A percentile compares a stretch with the other conserved stretches of the same genome.
These are phyloP conservation scores for Pygoscelis antarcticus DNA, from an alignment of 2,113 vertebrate species.

Conservation along the genomic window DNA sequence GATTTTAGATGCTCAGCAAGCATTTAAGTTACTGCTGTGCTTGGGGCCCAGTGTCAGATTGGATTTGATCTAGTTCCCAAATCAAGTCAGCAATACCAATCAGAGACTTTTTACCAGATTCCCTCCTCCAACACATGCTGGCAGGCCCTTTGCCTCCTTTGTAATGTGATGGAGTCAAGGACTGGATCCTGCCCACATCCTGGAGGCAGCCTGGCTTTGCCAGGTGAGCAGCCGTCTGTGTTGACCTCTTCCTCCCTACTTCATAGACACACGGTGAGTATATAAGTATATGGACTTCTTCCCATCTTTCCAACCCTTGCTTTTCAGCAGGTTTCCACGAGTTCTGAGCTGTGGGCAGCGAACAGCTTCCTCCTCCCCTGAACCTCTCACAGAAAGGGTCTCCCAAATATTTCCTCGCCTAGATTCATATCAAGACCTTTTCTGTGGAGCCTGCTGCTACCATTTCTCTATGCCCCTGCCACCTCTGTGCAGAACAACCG, in stretches of 20 bases:
- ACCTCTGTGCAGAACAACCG: too few species aligned
- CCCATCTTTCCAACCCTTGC: background rate
- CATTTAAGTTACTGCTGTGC: background rate
- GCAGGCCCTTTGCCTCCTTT: background rate
- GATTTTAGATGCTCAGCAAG: background rate
- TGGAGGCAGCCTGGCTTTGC: background rate
- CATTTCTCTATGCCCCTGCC: background rate
- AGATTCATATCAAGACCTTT: background rate
- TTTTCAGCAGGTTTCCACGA: background rate
- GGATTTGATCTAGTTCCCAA: background rate
- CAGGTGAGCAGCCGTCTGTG: background rate
- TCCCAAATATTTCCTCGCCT: background rate
- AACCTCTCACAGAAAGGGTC: background rate
- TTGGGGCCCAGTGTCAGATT: background rate
- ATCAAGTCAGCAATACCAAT: background rate
- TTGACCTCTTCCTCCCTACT: background rate
- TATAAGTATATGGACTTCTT: background rate
- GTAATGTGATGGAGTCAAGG: background rate
- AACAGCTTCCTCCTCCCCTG: background rate
- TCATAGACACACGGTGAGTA: background rate
- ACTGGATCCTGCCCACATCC: background rate
- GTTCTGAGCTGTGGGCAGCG: background rate
- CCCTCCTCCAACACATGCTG: background rate
- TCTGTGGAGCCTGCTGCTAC: background rate
- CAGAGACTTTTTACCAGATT: background rate